phyloP scores from a whole-genome alignment of 2,113 vertebrate genomes.

The Acrocephalus kingi region DNA sequence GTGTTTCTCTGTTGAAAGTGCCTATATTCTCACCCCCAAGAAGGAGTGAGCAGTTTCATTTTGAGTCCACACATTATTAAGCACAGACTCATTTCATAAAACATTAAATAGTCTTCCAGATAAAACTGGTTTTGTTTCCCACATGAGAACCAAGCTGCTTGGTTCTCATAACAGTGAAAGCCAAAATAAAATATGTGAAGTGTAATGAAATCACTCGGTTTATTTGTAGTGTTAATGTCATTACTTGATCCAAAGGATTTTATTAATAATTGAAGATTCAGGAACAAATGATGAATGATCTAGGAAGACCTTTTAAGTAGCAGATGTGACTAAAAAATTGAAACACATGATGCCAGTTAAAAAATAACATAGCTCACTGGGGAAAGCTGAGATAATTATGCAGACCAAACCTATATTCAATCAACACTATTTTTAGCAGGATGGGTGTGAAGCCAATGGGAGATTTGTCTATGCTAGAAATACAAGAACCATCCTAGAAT shows the following conservation, averaged over 20 bases:
- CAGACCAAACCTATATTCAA: background rate
- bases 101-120: background rate
- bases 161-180: constrained; percentile 13
- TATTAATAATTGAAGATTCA: background rate
- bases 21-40: background rate
- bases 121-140: constrained; percentile 37
- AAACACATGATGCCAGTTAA: background rate
- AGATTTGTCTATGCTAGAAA: background rate
- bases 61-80: background rate
- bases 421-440: background rate
- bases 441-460: background rate
- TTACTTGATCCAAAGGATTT: background rate
- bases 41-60: background rate
- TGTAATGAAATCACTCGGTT: background rate
- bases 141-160: background rate
- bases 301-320: background rate
- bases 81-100: constrained; percentile 18
- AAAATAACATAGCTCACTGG: background rate
- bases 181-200: constrained; percentile 24
- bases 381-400: background rate
- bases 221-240: background rate
- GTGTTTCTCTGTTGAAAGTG: background rate
- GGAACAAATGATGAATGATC: background rate
- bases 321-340: background rate
- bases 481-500: background rate